Conservation (phyloP, 2,797 vertebrate genomes). For the Onychomys torridus region DNA sequence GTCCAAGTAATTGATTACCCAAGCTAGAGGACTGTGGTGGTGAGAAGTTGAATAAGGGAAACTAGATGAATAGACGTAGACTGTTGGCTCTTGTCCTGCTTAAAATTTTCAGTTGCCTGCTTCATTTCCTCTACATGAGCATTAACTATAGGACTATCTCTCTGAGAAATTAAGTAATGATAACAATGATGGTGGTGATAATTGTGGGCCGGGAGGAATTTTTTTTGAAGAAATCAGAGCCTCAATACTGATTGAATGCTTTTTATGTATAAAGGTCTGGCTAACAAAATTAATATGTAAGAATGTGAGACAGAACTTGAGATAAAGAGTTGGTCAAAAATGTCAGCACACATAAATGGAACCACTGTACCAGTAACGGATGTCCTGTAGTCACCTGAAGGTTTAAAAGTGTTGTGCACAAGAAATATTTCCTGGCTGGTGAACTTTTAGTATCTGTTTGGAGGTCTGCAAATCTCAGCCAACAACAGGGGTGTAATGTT, state of each 20-base stretch:
- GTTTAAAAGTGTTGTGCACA: not conserved
- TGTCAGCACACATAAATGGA: not conserved
- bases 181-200: not conserved
- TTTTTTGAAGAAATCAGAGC: not conserved
- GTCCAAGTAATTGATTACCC: not conserved
- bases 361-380: not conserved
- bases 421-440: not conserved
- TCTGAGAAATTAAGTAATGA: not conserved
- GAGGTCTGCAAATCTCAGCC: constrained; percentile 11
- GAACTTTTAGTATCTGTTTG: not conserved
- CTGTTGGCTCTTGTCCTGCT: not conserved
- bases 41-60: not conserved
- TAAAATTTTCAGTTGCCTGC: not conserved
- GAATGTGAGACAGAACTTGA: constrained; percentile 36
- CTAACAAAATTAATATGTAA: constrained; percentile 39
- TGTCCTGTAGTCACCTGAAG: not conserved
- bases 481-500: not conserved
- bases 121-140: not conserved
- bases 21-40: not conserved
- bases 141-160: not conserved
- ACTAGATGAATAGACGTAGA: not conserved
- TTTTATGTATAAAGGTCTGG: not conserved
- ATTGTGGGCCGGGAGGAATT: not conserved
- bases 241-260: not conserved
- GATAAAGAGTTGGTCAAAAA: not conserved